phyloP scores from a whole-genome alignment of 2,888 invertebrate genomes.

The Villa cingulata region DNA sequence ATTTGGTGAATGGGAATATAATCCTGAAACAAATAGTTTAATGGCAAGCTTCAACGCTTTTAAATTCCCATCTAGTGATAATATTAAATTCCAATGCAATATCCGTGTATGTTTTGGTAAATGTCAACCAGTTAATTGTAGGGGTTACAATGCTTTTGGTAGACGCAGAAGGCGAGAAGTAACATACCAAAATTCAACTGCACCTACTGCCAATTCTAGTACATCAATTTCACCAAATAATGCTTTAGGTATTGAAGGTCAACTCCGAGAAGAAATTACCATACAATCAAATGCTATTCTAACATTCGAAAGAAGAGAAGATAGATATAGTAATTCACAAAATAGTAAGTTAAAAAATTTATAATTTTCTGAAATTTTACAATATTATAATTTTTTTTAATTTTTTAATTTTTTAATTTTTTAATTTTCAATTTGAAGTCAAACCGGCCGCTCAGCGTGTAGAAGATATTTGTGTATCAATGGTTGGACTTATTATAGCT shows the following conservation, averaged over 20 bases:
- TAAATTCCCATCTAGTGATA: constrained; percentile 89
- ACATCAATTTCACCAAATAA: constrained; percentile 47
- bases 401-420: constrained; percentile 2
- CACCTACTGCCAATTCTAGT: constrained; percentile 21
- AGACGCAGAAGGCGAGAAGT: constrained; percentile 56
- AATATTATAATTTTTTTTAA: background rate
- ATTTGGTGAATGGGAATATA: constrained; percentile 88
- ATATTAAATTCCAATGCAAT: constrained; percentile 89
- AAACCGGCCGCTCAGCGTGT: constrained; percentile 40
- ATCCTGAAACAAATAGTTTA: constrained; percentile 69
- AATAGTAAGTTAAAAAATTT: constrained; percentile 43
- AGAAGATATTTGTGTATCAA: constrained; percentile 85
- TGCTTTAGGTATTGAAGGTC: constrained; percentile 53
- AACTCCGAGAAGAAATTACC: constrained; percentile 82
- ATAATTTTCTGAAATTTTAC: background rate
- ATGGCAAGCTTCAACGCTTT: constrained; percentile 85
- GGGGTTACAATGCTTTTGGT: constrained; percentile 81
- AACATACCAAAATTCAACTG: constrained; percentile 25
- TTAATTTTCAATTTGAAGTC: constrained; percentile 21
- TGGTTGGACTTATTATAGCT: constrained; percentile 84
- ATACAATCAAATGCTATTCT: constrained; percentile 85
- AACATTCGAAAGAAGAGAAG: constrained; percentile 75
- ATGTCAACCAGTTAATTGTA: constrained; percentile 90
- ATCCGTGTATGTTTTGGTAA: constrained; percentile 89
- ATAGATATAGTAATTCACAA: constrained; percentile 62